Conservation (phyloP, 2,113 vertebrate genomes). For the Camelus bactrianus region DNA sequence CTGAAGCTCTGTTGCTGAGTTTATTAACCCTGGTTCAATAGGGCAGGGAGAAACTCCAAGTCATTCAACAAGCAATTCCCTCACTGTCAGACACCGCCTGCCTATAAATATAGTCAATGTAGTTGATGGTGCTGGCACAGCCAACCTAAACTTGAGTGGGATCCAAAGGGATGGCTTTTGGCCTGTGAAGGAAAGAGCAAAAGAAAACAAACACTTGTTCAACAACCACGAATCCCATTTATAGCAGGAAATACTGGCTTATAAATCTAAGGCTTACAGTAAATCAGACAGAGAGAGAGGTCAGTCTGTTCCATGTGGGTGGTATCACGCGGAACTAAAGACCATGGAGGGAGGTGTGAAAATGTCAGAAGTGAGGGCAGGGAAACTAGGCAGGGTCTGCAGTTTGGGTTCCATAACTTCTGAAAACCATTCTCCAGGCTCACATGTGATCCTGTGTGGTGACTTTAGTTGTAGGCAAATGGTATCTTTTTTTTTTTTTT, state of each 20-base stretch:
- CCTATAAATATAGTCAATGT: neutral
- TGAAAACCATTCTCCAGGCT: neutral
- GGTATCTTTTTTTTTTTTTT: neutral
- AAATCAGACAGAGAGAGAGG: neutral
- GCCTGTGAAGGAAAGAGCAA: neutral
- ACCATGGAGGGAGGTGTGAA: neutral
- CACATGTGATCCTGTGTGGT: no score
- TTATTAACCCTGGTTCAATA: neutral
- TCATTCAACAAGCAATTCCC: neutral
- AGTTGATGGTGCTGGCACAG: neutral
- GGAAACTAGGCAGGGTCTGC: neutral
- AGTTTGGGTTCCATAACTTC: neutral
- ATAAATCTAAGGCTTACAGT: neutral
- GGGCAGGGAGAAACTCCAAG: neutral
- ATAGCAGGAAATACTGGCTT: neutral
- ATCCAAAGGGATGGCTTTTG: constrained; percentile 22
- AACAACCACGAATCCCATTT: neutral
- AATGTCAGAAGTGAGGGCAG: neutral
- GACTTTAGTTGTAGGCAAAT: neutral
- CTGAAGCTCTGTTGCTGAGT: neutral
- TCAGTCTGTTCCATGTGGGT: neutral
- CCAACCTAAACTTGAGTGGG: neutral
- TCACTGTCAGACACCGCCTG: neutral
- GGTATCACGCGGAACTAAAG: neutral
- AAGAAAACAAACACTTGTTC: neutral